Evolutionary conservation across 2,797 vertebrate species (phyloP).

Genomic region (Cyclura pinguis): DNA sequence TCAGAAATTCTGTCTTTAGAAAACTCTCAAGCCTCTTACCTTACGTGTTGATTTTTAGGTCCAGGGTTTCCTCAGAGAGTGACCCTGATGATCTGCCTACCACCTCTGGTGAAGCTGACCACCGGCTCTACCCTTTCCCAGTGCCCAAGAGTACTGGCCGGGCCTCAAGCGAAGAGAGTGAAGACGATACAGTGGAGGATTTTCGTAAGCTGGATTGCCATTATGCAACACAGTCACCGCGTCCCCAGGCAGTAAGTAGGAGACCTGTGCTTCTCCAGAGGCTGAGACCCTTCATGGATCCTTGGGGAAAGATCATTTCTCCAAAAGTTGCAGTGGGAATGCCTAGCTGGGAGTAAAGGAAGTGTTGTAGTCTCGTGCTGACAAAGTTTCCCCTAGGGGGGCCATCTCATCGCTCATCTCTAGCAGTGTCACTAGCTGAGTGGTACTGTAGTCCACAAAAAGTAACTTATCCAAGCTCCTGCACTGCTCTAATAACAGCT

Average conservation of each 20-base stretch:
- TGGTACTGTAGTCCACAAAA: background rate
- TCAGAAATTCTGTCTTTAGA: background rate
- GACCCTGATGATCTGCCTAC: slow-evolving; percentile 82
- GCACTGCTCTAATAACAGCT: background rate
- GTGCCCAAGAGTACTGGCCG: slow-evolving; percentile 77
- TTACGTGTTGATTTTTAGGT: slow-evolving; percentile 63
- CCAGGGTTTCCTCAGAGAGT: slow-evolving; percentile 81
- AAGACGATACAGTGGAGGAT: slow-evolving; percentile 82
- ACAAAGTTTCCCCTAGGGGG: background rate
- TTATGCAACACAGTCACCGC: slow-evolving; percentile 84
- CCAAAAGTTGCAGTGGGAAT: background rate
- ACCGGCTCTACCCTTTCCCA: slow-evolving; percentile 82
- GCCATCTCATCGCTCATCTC: no score
- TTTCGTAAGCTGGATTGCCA: slow-evolving; percentile 80
- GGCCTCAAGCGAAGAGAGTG: slow-evolving; percentile 91
- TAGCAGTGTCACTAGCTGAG: no score
- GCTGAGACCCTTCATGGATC: background rate
- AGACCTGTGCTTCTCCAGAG: background rate
- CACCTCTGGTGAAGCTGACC: slow-evolving; percentile 77
- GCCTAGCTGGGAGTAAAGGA: background rate
- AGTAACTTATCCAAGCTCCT: background rate
- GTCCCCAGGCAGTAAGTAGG: slow-evolving; percentile 86
- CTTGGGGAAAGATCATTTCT: background rate
- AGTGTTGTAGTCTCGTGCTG: background rate
- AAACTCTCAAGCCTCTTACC: background rate